Evolutionary conservation across 2,888 invertebrate species (phyloP).

Genomic region (Podotricha telesiphe): DNA sequence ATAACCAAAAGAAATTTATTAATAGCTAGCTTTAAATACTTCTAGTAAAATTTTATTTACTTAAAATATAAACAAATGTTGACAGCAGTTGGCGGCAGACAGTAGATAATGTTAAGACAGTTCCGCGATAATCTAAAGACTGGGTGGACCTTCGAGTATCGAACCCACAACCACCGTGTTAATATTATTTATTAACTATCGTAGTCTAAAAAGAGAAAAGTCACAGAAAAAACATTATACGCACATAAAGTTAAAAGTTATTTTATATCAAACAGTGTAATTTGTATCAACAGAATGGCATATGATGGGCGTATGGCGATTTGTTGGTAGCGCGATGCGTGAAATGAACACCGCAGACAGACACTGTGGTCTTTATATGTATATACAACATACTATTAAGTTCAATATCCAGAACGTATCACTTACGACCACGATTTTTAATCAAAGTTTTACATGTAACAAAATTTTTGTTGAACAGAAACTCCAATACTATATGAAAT

Average conservation of each 20-base stretch:
- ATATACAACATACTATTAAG: slow-evolving; percentile 14
- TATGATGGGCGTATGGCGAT: slow-evolving; percentile 40
- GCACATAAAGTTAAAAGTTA: neutral
- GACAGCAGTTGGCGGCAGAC: too few species aligned
- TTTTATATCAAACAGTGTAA: slow-evolving; percentile 19
- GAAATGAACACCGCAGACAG: slow-evolving; percentile 48
- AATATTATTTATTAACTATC: too few species aligned
- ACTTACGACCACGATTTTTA: neutral
- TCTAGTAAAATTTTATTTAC: too few species aligned
- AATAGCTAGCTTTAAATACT: too few species aligned
- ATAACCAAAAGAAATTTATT: too few species aligned
- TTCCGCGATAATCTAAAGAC: too few species aligned
- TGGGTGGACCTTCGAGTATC: too few species aligned
- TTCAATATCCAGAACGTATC: neutral
- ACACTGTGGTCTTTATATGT: slow-evolving; percentile 18
- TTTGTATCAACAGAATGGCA: slow-evolving; percentile 24
- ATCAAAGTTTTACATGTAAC: too few species aligned
- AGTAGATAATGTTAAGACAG: too few species aligned
- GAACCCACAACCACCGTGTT: neutral
- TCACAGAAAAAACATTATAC: neutral
- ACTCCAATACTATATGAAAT: too few species aligned
- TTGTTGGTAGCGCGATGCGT: slow-evolving; percentile 49
- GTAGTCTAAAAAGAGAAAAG: neutral
- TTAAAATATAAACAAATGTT: too few species aligned
- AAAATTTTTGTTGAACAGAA: too few species aligned